Evolutionary conservation across 2,888 invertebrate genomes (phyloP).

Genomic region (Cylloceria caligata): DNA sequence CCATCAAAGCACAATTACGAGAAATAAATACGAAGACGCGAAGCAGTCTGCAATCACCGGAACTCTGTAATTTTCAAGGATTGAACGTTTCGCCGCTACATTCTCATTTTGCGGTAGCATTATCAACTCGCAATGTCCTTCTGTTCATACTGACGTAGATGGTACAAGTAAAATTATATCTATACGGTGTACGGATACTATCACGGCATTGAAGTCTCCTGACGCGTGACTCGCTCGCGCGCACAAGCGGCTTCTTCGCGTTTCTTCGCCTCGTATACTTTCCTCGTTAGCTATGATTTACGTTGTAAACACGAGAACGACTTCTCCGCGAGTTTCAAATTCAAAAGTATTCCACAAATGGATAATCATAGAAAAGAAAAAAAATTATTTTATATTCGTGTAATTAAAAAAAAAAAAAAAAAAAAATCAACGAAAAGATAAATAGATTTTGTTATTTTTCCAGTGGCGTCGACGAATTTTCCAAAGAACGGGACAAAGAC

Average conservation of each 20-base stretch:
- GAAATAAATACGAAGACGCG: constrained; percentile 23
- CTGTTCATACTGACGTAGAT: background rate
- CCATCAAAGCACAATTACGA: background rate
- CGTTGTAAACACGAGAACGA: background rate
- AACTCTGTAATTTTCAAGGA: constrained; percentile 40
- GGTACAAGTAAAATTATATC: background rate
- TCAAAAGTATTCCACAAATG: background rate
- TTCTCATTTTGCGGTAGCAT: constrained; percentile 31
- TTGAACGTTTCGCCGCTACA: constrained; percentile 37
- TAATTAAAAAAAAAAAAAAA: background rate
- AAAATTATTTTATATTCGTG: background rate
- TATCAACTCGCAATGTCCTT: constrained; percentile 38
- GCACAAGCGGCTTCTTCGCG: constrained; percentile 25
- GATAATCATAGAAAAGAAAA: background rate
- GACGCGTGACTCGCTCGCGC: constrained; percentile 59
- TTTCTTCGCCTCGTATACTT: background rate
- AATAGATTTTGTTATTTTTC: background rate
- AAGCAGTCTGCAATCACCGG: background rate
- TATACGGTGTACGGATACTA: constrained; percentile 14
- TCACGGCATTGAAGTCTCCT: constrained; percentile 59
- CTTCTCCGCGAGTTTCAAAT: background rate
- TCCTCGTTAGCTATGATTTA: constrained; percentile 41
- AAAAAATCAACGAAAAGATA: too few relatives aligned
- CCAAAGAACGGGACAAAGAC: constrained; percentile 67
- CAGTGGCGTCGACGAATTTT: constrained; percentile 72